phyloP scores from a whole-genome alignment of 2,888 invertebrate species.

The Linyphia triangularis region DNA sequence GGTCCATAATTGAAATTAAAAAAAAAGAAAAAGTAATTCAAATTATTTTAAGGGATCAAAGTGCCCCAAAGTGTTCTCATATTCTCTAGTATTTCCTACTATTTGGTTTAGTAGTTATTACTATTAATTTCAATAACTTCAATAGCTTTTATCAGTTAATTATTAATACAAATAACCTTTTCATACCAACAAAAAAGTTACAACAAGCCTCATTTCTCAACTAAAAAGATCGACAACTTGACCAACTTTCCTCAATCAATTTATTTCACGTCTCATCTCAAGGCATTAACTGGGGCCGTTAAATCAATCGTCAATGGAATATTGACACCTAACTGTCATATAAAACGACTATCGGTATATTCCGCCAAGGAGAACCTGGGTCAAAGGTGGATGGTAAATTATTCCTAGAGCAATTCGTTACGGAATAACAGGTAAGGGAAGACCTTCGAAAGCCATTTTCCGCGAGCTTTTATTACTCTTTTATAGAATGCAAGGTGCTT shows the following conservation, averaged over 20 bases:
- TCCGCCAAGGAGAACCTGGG: slow-evolving; percentile 42
- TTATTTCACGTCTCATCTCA: not conserved
- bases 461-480: slow-evolving; percentile 35
- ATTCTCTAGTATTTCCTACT: too few species aligned
- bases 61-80: too few species aligned
- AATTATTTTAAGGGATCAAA: too few species aligned
- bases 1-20: too few species aligned
- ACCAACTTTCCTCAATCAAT: not conserved
- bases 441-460: slow-evolving; percentile 51
- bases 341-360: slow-evolving; percentile 11
- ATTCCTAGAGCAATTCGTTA: slow-evolving; percentile 44
- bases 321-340: slow-evolving; percentile 26
- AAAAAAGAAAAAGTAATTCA: too few species aligned
- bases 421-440: slow-evolving; percentile 9
- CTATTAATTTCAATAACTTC: too few species aligned
- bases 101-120: too few species aligned
- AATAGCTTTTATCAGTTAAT: too few species aligned
- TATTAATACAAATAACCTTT: too few species aligned
- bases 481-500: slow-evolving; percentile 6
- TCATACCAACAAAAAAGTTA: too few species aligned
- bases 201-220: too few species aligned
- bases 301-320: slow-evolving; percentile 22
- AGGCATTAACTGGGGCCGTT: not conserved
- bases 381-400: slow-evolving; percentile 24
- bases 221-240: too few species aligned